Conservation (phyloP, 2,888 invertebrate genomes). For the Rapana venosa region DNA sequence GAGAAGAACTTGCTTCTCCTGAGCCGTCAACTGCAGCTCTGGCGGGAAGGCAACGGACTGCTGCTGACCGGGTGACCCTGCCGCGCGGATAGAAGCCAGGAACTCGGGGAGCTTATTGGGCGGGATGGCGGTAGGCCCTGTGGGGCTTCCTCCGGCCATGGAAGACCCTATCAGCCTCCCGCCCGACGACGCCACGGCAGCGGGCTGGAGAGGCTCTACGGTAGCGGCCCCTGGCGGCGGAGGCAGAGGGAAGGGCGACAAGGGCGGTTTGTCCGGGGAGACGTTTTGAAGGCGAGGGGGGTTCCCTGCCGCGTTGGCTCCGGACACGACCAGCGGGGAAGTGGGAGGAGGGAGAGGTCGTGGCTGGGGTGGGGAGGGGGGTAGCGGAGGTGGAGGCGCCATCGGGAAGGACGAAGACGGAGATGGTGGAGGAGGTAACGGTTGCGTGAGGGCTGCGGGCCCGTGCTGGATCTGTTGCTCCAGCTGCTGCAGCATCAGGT, state of each 20-base stretch:
- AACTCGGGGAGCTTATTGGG: background rate
- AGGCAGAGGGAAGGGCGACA: background rate
- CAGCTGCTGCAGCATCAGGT: background rate
- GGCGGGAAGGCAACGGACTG: background rate
- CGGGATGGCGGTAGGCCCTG: background rate
- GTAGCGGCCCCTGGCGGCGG: constrained; percentile 19
- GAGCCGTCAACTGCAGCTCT: background rate
- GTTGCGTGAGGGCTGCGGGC: background rate
- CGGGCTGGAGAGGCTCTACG: background rate
- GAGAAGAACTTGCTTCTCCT: background rate
- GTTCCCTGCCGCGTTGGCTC: background rate
- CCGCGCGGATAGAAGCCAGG: background rate
- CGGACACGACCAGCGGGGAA: background rate
- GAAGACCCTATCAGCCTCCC: background rate
- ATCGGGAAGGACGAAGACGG: background rate
- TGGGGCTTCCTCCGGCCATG: background rate
- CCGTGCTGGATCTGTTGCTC: background rate
- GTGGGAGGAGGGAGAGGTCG: background rate
- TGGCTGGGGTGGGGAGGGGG: background rate
- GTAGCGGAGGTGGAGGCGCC: background rate
- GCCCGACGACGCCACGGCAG: background rate
- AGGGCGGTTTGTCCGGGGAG: background rate
- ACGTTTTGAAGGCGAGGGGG: background rate
- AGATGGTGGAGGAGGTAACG: background rate
- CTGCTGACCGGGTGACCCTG: background rate